phyloP scores from a whole-genome alignment of 2,888 invertebrate species.

The Aspidiotus destructor region DNA sequence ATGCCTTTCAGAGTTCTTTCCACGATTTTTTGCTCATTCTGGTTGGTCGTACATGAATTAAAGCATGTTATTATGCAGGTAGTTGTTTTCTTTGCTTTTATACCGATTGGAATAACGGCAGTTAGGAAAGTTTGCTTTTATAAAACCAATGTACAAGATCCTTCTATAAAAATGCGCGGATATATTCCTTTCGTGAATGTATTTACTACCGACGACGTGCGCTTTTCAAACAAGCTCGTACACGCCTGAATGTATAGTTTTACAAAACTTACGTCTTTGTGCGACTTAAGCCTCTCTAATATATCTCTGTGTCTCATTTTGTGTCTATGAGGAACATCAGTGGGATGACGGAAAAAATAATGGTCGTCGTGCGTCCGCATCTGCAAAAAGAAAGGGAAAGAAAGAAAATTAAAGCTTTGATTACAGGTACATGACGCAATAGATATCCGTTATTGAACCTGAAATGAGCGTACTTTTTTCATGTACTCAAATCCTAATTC shows the following conservation, averaged over 20 bases:
- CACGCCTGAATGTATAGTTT: not conserved
- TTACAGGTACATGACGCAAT: not conserved
- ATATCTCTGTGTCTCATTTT: conserved; percentile 14
- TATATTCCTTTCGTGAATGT: no score
- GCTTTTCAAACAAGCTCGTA: not conserved
- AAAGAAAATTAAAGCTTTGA: not conserved
- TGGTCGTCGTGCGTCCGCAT: conserved; percentile 4
- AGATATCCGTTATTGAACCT: not conserved
- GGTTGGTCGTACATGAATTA: no score
- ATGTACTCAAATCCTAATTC: conserved; percentile 12
- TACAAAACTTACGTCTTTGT: conserved; percentile 10
- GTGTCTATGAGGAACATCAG: conserved; percentile 10
- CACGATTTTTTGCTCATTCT: no score
- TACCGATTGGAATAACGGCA: not conserved
- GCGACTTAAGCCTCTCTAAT: not conserved
- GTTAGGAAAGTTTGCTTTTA: no score
- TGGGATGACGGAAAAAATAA: conserved; percentile 14
- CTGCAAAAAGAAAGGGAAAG: not conserved
- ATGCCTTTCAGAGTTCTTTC: no score
- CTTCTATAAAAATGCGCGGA: no score
- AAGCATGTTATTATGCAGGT: not conserved
- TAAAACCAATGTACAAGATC: no score
- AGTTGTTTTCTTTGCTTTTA: not conserved
- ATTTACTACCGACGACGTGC: no score
- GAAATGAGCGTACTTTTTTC: conserved; percentile 5